Conservation (phyloP, 2,113 vertebrate genomes). For the Eira barbara region DNA sequence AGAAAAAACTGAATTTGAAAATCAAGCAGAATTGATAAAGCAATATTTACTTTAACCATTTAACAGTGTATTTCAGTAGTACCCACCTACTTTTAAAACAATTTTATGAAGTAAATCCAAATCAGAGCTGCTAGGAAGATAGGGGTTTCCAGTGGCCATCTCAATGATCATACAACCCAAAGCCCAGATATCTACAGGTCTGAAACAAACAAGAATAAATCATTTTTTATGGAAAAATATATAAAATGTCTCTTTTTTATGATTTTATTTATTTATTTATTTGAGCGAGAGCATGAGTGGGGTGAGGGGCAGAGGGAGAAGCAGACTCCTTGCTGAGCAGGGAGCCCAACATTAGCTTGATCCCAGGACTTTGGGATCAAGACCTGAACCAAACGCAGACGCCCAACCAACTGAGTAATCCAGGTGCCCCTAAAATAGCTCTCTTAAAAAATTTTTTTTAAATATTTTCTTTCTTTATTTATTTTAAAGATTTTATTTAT, state of each 20-base stretch:
- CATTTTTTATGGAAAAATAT: constrained; percentile 29
- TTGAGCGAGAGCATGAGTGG: background rate
- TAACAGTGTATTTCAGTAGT: constrained; percentile 40
- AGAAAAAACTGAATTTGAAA: constrained; percentile 27
- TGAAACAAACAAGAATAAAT: constrained; percentile 64
- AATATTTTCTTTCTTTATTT: no score
- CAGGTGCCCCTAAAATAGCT: background rate
- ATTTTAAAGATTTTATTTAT: no score
- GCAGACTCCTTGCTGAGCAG: background rate
- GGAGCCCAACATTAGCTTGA: background rate
- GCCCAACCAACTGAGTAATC: background rate
- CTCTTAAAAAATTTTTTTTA: background rate
- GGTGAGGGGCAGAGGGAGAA: background rate
- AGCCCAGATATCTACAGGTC: constrained; percentile 84
- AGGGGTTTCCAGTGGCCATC: constrained; percentile 82
- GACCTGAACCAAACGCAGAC: background rate
- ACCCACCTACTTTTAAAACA: constrained; percentile 83
- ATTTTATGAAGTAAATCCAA: constrained; percentile 84
- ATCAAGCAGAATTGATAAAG: background rate
- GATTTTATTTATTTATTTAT: background rate
- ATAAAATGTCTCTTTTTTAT: background rate
- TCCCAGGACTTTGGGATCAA: background rate
- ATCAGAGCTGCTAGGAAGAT: constrained; percentile 82
- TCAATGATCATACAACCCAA: constrained; percentile 83
- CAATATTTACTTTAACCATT: constrained; percentile 22